phyloP scores from a whole-genome alignment of 2,797 vertebrate genomes.

The Halcyon smyrnensis region DNA sequence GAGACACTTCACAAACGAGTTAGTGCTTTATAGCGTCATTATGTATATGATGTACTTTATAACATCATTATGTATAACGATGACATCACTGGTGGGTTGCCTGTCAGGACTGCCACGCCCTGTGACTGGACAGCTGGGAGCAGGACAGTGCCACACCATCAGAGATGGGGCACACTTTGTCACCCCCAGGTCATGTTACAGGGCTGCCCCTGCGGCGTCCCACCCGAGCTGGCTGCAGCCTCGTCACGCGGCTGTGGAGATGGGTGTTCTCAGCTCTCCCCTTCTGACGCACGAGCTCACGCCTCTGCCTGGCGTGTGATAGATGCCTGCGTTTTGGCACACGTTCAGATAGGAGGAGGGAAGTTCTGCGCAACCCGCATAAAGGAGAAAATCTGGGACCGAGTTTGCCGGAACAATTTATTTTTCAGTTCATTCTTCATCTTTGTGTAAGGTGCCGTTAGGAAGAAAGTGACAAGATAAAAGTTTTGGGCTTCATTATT shows the following conservation, averaged over 20 bases:
- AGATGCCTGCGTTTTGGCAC: not conserved
- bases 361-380: not conserved
- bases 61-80: too few species aligned
- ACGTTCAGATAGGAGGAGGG: not conserved
- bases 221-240: not conserved
- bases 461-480: not conserved
- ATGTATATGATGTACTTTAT: too few species aligned
- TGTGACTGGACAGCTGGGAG: not conserved
- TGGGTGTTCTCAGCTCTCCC: not conserved
- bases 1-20: not conserved
- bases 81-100: not conserved
- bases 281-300: not conserved
- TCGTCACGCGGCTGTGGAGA: accelerated
- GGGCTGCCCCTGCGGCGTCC: accelerated
- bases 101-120: not conserved
- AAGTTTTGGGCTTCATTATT: not conserved
- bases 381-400: not conserved
- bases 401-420: not conserved
- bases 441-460: not conserved
- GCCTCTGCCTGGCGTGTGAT: not conserved
- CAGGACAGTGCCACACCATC: not conserved
- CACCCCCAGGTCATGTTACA: accelerated
- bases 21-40: not conserved
- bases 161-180: accelerated
- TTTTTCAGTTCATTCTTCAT: not conserved